Base-by-base conservation (phyloP, 2,113 vertebrate species). In the Bucco capensis region DNA sequence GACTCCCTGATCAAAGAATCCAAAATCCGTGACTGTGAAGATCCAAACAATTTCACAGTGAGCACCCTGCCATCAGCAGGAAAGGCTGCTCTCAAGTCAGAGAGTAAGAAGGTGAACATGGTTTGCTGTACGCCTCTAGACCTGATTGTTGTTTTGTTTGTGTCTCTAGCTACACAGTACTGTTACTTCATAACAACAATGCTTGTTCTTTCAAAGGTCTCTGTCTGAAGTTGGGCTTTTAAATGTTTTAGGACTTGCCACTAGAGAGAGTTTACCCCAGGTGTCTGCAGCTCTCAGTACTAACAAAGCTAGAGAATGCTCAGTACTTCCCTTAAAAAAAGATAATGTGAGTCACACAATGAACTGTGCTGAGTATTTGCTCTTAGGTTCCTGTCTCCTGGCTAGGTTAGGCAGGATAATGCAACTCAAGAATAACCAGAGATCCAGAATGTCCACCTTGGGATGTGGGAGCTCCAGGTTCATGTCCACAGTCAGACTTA, bases 1-100 rank as follows among this genome's bases (percentile, higher is more conserved):
- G 99, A 99, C 93, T 98, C 97, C 12, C 96, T 99, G 72, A 98
- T 99, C 98, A 99, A 99, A 91, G 99, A 99, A 97, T 99, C 99
- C 5, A 99, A 98, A 98, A 99, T 99, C 91, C 97, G 99, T 23
- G 99, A 99, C 96, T 96, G 98, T 44, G 99, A 99, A 89, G 99
- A 99, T 87, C 98, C 98, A 1, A 98, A 98, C 54, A 98, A 98
- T 95, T 98, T 99, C 92, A 96, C 98, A 9, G 98, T 99, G 44
- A 91, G 98, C 17, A 96, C 97, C 4, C 96, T 99, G 12, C 96
- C 98, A 4, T 95, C 98, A 1, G 47, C 98, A 1, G 98, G 97
- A 51, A 98, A 98, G 74, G 79, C 81, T 14, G 57, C 89, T 3
- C 97, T 96, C 40, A 98, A 97, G 88, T 82, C 96, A 1, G 95